Percentiles rank a stretch among this genome's conserved stretches.
Conservation (phyloP, 2,797 vertebrate genomes). For the Darevskia mixta region DNA sequence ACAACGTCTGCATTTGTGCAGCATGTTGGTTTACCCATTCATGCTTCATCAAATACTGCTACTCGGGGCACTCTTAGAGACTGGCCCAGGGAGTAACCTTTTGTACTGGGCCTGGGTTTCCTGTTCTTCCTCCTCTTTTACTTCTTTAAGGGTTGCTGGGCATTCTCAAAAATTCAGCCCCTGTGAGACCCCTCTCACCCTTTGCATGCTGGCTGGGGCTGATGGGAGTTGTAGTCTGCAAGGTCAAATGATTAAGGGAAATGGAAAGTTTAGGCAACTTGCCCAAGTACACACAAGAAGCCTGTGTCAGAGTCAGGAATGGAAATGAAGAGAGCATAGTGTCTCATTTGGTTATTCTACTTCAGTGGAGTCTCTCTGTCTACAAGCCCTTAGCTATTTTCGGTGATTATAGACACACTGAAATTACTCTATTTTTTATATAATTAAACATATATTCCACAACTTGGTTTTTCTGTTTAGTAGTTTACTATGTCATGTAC, state of each 20-base stretch:
- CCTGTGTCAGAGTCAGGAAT: constrained; percentile 44
- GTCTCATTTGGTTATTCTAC: neutral
- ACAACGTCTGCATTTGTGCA: no score
- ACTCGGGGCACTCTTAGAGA: neutral
- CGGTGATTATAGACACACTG: neutral
- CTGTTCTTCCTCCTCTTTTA: no score
- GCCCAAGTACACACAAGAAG: constrained; percentile 32
- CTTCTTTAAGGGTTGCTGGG: no score
- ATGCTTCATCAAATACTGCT: constrained; percentile 16
- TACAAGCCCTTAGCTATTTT: neutral
- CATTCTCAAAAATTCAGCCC: no score
- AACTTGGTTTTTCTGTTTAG: neutral
- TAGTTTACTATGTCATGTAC: constrained; percentile 25
- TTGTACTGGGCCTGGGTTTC: no score
- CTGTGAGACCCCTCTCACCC: no score
- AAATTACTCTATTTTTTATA: neutral
- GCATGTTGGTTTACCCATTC: neutral
- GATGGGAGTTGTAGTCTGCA: no score
- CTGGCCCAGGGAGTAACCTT: no score
- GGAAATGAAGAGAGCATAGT: constrained; percentile 19
- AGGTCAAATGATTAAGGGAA: constrained; percentile 34
- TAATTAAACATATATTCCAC: constrained; percentile 27
- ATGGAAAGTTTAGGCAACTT: constrained; percentile 23
- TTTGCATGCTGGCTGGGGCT: no score
- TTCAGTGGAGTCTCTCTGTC: neutral